These are phyloP conservation scores for Congeria kusceri DNA, from an alignment of 2,888 invertebrate species.

Conservation along the genomic window DNA sequence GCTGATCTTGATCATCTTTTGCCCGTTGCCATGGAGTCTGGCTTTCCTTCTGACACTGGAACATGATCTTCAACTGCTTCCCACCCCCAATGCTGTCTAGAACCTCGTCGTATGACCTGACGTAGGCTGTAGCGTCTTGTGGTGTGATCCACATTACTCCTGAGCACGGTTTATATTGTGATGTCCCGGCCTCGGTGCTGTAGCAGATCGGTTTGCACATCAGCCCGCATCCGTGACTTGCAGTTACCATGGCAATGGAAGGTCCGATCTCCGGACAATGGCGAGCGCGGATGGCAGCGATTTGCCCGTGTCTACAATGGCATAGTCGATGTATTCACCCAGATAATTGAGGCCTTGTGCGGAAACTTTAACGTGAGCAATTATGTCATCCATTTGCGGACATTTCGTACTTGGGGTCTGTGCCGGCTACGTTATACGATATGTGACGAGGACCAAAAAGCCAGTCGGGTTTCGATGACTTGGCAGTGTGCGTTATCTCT, in stretches of 20 bases:
- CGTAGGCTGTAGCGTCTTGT: too few relatives aligned
- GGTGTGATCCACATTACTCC: too few relatives aligned
- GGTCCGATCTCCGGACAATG: conserved; percentile 54
- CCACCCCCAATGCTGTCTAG: too few relatives aligned
- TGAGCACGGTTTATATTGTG: too few relatives aligned
- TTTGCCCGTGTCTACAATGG: conserved; percentile 68
- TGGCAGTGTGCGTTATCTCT: not conserved
- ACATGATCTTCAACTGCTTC: too few relatives aligned
- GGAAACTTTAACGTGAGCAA: conserved; percentile 65
- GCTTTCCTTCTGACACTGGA: too few relatives aligned
- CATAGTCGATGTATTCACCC: conserved; percentile 73
- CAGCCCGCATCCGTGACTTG: conserved; percentile 73
- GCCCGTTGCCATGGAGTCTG: too few relatives aligned
- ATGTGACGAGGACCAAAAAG: not conserved
- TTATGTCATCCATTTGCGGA: not conserved
- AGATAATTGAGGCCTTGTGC: conserved; percentile 75
- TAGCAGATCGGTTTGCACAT: conserved; percentile 73
- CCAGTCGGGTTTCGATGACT: not conserved
- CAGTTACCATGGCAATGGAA: conserved; percentile 65
- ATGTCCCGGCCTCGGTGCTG: conserved; percentile 20
- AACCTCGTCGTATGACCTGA: too few relatives aligned
- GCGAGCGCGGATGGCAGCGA: conserved; percentile 68
- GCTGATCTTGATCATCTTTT: too few relatives aligned
- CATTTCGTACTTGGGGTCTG: not conserved
- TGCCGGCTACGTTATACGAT: not conserved